Percentiles rank a stretch among this genome's conserved stretches.
These are phyloP conservation scores for Champsocephalus esox DNA, from an alignment of 2,797 vertebrate species.

Conservation along the genomic window DNA sequence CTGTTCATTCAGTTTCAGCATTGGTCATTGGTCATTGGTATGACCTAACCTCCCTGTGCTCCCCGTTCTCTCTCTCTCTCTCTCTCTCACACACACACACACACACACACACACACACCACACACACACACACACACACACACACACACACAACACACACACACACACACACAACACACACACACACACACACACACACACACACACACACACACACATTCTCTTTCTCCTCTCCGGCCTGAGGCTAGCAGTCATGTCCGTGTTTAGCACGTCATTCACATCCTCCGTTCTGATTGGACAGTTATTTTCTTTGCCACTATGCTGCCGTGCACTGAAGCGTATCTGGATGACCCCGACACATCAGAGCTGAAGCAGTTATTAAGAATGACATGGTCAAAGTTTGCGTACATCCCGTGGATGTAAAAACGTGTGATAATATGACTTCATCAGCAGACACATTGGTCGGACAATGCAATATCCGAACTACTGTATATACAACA, in stretches of 20 bases:
- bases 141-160: constrained; percentile 10
- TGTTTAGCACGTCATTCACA: background rate
- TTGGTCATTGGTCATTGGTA: background rate
- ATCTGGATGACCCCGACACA: background rate
- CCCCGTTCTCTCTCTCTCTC: background rate
- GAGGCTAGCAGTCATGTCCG: background rate
- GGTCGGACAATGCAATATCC: background rate
- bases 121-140: background rate
- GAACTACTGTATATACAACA: too few species aligned
- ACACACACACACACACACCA: constrained; percentile 12
- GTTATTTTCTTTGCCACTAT: constrained; percentile 17
- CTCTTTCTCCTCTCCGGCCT: background rate
- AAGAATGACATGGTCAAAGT: background rate
- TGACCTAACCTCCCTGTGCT: background rate
- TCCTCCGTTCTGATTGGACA: background rate
- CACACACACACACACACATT: constrained; percentile 4
- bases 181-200: constrained; percentile 9
- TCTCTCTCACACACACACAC: constrained; percentile 5
- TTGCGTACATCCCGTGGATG: too few species aligned
- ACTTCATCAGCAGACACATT: background rate
- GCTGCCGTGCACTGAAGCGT: background rate
- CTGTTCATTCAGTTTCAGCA: background rate
- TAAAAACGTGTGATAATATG: too few species aligned
- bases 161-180: constrained; percentile 6
- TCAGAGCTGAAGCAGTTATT: background rate